Conservation (phyloP, 2,888 invertebrate species). For the Andrena fulva region DNA sequence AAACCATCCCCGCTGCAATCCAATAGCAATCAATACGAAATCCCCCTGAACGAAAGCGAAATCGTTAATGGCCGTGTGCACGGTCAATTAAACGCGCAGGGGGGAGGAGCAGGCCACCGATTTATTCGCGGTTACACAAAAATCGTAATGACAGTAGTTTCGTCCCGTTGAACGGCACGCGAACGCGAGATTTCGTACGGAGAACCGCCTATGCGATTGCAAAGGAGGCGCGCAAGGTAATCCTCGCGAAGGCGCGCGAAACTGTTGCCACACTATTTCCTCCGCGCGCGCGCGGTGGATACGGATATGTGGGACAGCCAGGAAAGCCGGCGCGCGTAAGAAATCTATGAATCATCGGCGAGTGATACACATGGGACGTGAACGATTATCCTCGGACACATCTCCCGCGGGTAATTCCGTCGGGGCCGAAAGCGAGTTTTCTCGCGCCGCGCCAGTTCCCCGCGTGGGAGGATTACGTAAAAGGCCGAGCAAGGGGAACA, state of each 20-base stretch:
- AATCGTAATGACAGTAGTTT: constrained; percentile 18
- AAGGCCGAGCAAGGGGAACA: constrained; percentile 61
- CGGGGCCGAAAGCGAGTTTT: constrained; percentile 56
- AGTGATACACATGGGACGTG: constrained; percentile 58
- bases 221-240: constrained; percentile 65
- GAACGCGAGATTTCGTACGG: constrained; percentile 40
- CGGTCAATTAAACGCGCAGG: constrained; percentile 18
- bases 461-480: constrained; percentile 71
- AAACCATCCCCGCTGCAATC: too few relatives aligned
- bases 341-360: constrained; percentile 71
- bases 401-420: constrained; percentile 58
- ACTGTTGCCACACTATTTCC: constrained; percentile 72
- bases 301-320: constrained; percentile 67
- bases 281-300: constrained; percentile 59
- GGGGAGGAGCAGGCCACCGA: background rate
- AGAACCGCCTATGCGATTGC: constrained; percentile 59
- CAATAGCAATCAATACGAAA: background rate
- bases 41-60: constrained; percentile 11
- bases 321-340: constrained; percentile 60
- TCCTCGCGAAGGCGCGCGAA: constrained; percentile 61
- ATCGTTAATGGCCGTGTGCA: constrained; percentile 21
- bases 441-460: constrained; percentile 55
- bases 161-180: constrained; percentile 20
- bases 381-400: constrained; percentile 49
- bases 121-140: constrained; percentile 45